Conservation (phyloP, 2,797 vertebrate genomes). For the Martes flavigula region DNA sequence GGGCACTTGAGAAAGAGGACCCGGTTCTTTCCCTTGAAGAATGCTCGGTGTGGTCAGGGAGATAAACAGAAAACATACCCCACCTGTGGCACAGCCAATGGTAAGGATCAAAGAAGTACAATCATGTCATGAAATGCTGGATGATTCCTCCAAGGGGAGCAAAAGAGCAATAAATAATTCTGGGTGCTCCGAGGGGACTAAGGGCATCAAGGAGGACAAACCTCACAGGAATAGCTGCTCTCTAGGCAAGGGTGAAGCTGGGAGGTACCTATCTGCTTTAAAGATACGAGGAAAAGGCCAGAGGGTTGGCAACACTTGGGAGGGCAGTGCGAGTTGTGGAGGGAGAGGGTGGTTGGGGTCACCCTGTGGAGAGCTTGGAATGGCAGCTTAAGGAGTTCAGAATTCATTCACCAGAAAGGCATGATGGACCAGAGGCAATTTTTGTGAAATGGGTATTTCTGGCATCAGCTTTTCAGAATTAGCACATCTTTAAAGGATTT, state of each 20-base stretch:
- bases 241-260: neutral
- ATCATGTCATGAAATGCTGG: neutral
- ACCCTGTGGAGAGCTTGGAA: neutral
- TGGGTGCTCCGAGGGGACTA: neutral
- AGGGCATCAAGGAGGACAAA: neutral
- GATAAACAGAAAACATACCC: neutral
- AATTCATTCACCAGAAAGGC: neutral
- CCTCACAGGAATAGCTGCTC: neutral
- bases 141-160: neutral
- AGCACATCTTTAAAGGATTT: neutral
- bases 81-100: rapidly evolving
- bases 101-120: neutral
- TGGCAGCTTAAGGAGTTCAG: neutral
- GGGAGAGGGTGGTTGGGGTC: neutral
- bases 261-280: neutral
- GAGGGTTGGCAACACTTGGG: neutral
- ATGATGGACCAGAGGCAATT: neutral
- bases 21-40: neutral
- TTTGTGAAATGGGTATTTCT: neutral
- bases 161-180: neutral
- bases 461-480: neutral
- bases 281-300: neutral
- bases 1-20: neutral
- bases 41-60: neutral
- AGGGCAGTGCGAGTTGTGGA: neutral